These are phyloP conservation scores for Lordiphosa stackelbergi DNA, from an alignment of 1,140 invertebrate genomes.

Conservation along the genomic window DNA sequence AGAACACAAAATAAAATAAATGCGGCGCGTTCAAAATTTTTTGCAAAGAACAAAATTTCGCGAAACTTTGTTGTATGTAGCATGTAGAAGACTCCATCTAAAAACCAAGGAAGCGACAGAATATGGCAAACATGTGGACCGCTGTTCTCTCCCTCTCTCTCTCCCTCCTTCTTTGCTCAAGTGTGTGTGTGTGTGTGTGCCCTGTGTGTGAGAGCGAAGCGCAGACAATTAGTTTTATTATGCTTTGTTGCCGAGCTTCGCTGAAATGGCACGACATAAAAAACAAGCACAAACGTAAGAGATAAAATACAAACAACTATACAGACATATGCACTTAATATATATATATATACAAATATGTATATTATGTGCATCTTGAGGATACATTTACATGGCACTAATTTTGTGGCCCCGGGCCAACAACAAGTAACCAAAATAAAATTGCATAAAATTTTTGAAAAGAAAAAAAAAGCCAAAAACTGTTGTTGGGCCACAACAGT, in stretches of 20 bases:
- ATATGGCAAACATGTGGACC: slow-evolving; percentile 67
- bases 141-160: slow-evolving; percentile 1
- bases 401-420: slow-evolving; percentile 59
- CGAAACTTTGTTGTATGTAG: slow-evolving; percentile 37
- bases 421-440: slow-evolving; percentile 38
- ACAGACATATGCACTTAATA: slow-evolving; percentile 33
- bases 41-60: slow-evolving; percentile 31
- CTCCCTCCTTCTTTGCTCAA: slow-evolving; percentile 1
- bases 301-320: slow-evolving; percentile 26
- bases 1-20: slow-evolving; percentile 48
- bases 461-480: slow-evolving; percentile 15
- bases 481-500: slow-evolving; percentile 7
- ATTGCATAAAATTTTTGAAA: slow-evolving; percentile 14
- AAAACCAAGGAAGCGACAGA: slow-evolving; percentile 51
- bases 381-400: slow-evolving; percentile 53
- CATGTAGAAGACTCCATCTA: slow-evolving; percentile 25
- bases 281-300: slow-evolving; percentile 44
- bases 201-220: slow-evolving; percentile 67
- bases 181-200: slow-evolving; percentile 23
- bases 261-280: slow-evolving; percentile 75
- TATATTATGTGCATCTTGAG: slow-evolving; percentile 53
- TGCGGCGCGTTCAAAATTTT: slow-evolving; percentile 48
- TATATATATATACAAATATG: slow-evolving; percentile 37
- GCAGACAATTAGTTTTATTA: slow-evolving; percentile 76
- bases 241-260: slow-evolving; percentile 75